Conservation (phyloP, 2,113 vertebrate genomes). For the Xiphophorus hellerii region DNA sequence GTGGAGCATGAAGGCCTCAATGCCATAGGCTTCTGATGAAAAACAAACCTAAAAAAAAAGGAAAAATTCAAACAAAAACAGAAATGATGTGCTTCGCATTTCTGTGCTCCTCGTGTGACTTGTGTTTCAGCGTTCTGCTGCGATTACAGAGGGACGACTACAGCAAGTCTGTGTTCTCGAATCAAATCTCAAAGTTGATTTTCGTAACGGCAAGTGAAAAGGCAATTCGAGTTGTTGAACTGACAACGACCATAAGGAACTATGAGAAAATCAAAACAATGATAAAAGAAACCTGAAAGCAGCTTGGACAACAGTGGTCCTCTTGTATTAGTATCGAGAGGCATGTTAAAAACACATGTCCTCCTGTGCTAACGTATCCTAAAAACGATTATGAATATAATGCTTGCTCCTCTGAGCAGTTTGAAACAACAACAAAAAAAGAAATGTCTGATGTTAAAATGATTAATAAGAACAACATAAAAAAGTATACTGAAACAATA, state of each 20-base stretch:
- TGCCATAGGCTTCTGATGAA: constrained; percentile 70
- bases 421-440: constrained; percentile 71
- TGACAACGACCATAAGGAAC: constrained; percentile 57
- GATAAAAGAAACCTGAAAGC: constrained; percentile 70
- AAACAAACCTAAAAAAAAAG: constrained; percentile 31
- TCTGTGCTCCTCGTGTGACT: constrained; percentile 70
- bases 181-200: constrained; percentile 41
- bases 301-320: constrained; percentile 76
- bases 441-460: constrained; percentile 74
- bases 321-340: constrained; percentile 76
- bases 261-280: constrained; percentile 47
- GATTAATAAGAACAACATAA: constrained; percentile 72
- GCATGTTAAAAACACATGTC: constrained; percentile 77
- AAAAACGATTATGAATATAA: constrained; percentile 70
- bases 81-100: constrained; percentile 74
- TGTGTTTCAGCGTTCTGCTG: constrained; percentile 57
- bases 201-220: constrained; percentile 63
- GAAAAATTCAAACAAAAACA: constrained; percentile 34
- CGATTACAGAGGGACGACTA: constrained; percentile 63
- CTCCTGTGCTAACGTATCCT: constrained; percentile 77
- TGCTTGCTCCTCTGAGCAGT: constrained; percentile 50
- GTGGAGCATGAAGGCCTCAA: constrained; percentile 78
- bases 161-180: constrained; percentile 60
- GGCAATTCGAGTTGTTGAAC: constrained; percentile 63
- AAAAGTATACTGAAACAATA: constrained; percentile 62